phyloP scores from a whole-genome alignment of 1,140 invertebrate species.

The Scaptodrosophila lebanonensis region DNA sequence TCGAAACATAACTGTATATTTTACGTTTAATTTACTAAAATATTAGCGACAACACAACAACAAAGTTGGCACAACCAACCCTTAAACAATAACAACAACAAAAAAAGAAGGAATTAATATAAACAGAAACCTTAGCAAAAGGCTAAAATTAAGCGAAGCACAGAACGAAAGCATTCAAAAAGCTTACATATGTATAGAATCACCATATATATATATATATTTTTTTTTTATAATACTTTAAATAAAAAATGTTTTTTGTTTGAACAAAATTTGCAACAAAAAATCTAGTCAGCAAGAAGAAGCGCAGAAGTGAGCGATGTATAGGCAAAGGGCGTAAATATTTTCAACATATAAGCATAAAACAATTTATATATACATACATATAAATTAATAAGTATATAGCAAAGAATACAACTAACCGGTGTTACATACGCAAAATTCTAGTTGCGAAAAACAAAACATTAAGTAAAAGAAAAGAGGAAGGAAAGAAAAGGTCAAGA shows the following conservation, averaged over 20 bases:
- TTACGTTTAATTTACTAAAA: constrained; percentile 22
- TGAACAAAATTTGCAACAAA: constrained; percentile 71
- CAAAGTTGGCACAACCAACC: no score
- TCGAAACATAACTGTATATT: constrained; percentile 13
- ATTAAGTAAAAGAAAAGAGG: not conserved
- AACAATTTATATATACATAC: no score
- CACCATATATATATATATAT: constrained; percentile 22
- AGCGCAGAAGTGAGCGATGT: constrained; percentile 12
- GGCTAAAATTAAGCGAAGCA: not conserved
- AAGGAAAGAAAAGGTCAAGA: constrained; percentile 15
- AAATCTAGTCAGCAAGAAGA: constrained; percentile 66
- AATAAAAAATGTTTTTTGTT: constrained; percentile 55
- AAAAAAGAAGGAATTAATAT: not conserved
- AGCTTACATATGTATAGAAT: constrained; percentile 7
- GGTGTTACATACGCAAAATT: no score
- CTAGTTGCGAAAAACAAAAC: not conserved
- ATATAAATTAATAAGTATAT: no score
- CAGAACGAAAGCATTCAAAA: constrained; percentile 10
- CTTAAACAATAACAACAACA: constrained; percentile 4
- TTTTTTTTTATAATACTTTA: constrained; percentile 14
- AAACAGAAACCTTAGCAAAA: constrained; percentile 31
- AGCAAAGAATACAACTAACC: no score
- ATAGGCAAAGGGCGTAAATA: not conserved
- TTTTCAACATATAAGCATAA: no score
- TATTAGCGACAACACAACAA: no score